Conservation (phyloP, 2,888 invertebrate genomes). For the Ochropleura plecta region DNA sequence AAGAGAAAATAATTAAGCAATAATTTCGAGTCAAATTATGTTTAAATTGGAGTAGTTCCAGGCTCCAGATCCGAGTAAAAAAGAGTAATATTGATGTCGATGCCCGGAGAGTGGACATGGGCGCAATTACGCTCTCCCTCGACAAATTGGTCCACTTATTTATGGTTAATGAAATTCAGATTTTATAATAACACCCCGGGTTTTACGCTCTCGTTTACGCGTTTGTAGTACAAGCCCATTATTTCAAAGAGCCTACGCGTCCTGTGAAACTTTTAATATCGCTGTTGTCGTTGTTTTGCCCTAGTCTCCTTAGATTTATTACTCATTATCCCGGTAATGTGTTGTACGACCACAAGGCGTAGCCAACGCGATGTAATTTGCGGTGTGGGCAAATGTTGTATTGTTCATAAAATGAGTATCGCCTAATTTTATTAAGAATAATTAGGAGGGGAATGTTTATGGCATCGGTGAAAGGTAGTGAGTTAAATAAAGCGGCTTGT, state of each 20-base stretch:
- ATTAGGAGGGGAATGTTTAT: constrained; percentile 30
- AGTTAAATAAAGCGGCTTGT: neutral
- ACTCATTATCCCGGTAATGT: constrained; percentile 66
- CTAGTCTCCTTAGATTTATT: constrained; percentile 69
- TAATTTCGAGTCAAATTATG: constrained; percentile 57
- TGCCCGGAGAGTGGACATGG: constrained; percentile 71
- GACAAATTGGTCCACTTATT: constrained; percentile 81
- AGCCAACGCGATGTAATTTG: constrained; percentile 56
- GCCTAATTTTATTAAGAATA: constrained; percentile 55
- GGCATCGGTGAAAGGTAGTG: neutral
- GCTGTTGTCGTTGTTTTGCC: constrained; percentile 52
- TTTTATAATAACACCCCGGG: constrained; percentile 78
- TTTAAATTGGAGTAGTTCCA: constrained; percentile 67
- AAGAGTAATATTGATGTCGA: constrained; percentile 62
- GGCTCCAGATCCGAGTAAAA: constrained; percentile 53
- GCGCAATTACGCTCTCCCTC: constrained; percentile 75
- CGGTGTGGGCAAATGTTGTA: constrained; percentile 52
- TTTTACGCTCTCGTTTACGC: constrained; percentile 78
- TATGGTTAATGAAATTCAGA: constrained; percentile 83
- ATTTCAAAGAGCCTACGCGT: constrained; percentile 71
- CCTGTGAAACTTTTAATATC: constrained; percentile 70
- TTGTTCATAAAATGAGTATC: constrained; percentile 52
- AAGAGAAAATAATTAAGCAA: constrained; percentile 63
- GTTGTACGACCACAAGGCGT: constrained; percentile 58
- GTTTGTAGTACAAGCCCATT: constrained; percentile 77